phyloP scores from a whole-genome alignment of 2,888 invertebrate species.

The Petrolisthes manimaculis region DNA sequence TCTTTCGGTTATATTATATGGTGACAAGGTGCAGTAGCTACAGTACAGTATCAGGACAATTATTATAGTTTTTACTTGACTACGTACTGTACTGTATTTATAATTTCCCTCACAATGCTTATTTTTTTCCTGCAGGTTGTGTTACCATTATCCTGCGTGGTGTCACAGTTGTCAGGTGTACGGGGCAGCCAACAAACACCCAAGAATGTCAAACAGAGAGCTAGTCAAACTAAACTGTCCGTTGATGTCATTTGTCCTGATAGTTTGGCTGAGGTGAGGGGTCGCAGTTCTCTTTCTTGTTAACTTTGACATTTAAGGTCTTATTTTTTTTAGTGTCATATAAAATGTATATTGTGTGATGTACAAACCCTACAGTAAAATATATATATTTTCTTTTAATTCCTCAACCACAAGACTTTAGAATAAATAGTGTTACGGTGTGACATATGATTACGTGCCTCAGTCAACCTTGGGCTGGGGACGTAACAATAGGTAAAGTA shows the following conservation, averaged over 20 bases:
- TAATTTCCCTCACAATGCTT: not conserved
- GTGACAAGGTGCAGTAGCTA: no score
- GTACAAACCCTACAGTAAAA: no score
- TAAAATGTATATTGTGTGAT: no score
- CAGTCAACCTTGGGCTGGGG: no score
- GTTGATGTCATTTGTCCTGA: conserved; percentile 26
- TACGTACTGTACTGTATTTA: not conserved
- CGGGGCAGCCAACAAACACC: not conserved
- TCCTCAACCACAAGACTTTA: no score
- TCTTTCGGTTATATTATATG: no score
- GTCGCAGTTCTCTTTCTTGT: not conserved
- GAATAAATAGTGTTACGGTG: no score
- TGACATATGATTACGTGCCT: no score
- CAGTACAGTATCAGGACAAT: no score
- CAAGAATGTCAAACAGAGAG: not conserved
- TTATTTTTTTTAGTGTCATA: no score
- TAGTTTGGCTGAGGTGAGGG: conserved; percentile 36
- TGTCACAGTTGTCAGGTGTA: conserved; percentile 52
- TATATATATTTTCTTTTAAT: no score
- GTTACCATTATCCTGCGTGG: conserved; percentile 50
- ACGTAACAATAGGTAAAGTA: not conserved
- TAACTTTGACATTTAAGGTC: no score
- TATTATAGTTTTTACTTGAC: not conserved
- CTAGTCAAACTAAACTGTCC: not conserved
- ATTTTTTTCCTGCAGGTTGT: conserved; percentile 36